Evolutionary conservation across 2,888 invertebrate species (phyloP).

Genomic region (Drosophila prostipennis): DNA sequence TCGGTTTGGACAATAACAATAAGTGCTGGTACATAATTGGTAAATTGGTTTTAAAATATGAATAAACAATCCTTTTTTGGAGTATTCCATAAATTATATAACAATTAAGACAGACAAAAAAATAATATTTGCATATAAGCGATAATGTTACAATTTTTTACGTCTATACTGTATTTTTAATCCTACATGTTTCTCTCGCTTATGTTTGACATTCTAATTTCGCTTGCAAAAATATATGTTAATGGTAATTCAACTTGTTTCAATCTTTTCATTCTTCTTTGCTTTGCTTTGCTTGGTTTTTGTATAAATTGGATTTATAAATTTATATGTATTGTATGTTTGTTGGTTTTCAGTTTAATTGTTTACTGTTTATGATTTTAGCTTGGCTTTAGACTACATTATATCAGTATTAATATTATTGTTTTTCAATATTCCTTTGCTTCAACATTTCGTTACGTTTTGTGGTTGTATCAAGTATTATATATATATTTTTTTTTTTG

Average conservation of each 20-base stretch:
- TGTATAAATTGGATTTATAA: conserved; percentile 49
- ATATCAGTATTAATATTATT: conserved; percentile 52
- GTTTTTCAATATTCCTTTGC: conserved; percentile 52
- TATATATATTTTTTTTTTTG: conserved; percentile 13
- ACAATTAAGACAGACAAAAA: conserved; percentile 20
- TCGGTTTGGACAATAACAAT: conserved; percentile 10
- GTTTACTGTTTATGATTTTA: conserved; percentile 53
- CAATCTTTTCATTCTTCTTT: conserved; percentile 24
- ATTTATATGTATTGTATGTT: conserved; percentile 46
- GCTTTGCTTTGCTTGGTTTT: conserved; percentile 15
- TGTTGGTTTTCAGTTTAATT: conserved; percentile 44
- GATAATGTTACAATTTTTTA: conserved; percentile 36
- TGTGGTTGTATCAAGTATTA: conserved; percentile 22
- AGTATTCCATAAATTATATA: conserved; percentile 38
- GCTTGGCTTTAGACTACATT: conserved; percentile 72
- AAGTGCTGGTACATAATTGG: conserved; percentile 9
- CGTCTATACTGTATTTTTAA: conserved; percentile 61
- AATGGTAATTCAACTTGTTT: conserved; percentile 47
- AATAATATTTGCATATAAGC: conserved; percentile 1
- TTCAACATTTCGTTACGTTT: conserved; percentile 37
- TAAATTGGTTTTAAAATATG: conserved; percentile 31
- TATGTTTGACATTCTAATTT: conserved; percentile 72
- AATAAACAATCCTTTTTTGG: conserved; percentile 13
- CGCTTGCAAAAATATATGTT: conserved; percentile 66
- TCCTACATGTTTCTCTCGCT: conserved; percentile 23